Conservation (phyloP, 1,140 invertebrate genomes). For the Trichoplusia ni region DNA sequence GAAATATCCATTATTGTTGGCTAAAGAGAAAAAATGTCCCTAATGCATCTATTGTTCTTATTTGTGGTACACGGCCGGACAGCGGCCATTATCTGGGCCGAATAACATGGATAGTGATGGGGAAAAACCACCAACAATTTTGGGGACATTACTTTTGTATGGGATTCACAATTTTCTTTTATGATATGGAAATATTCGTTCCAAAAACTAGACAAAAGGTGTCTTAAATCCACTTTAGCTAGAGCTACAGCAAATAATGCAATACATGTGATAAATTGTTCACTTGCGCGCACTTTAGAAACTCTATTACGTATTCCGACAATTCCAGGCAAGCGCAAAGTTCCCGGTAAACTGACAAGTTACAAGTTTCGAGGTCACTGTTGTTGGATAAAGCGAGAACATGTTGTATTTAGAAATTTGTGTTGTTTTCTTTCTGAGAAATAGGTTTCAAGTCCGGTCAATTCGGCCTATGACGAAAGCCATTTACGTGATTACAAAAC, state of each 20-base stretch:
- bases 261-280: not conserved
- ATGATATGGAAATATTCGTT: too few relatives aligned
- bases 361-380: not conserved
- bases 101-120: conserved; percentile 6
- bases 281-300: not conserved
- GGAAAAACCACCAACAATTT: conserved; percentile 10
- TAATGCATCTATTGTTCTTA: conserved; percentile 42
- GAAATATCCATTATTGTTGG: conserved; percentile 32
- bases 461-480: too few relatives aligned
- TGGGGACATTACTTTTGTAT: not conserved
- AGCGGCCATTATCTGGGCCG: conserved; percentile 18
- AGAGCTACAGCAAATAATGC: not conserved
- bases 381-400: too few relatives aligned
- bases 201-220: too few relatives aligned
- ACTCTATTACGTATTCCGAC: not conserved
- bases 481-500: too few relatives aligned
- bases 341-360: not conserved
- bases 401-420: too few relatives aligned
- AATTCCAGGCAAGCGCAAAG: not conserved
- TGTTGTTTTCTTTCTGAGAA: too few relatives aligned
- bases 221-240: too few relatives aligned
- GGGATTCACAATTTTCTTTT: too few relatives aligned
- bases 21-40: conserved; percentile 28
- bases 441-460: too few relatives aligned
- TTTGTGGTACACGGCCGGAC: conserved; percentile 12